phyloP scores from a whole-genome alignment of 2,888 invertebrate species.

The Limnephilus lunatus region DNA sequence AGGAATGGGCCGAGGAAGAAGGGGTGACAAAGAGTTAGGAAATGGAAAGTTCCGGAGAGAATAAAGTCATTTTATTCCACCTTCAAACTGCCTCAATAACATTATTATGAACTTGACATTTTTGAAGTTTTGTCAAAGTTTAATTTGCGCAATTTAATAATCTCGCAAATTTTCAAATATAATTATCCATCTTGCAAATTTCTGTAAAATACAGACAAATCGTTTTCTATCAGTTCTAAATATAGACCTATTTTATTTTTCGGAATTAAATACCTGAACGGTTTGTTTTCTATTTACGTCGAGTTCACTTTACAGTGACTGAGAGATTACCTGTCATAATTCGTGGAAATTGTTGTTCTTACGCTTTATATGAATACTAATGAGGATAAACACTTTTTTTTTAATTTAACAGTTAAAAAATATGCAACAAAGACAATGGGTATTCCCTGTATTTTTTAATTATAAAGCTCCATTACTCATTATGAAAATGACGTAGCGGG shows the following conservation, averaged over 20 bases:
- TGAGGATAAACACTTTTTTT: no score
- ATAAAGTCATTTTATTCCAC: not conserved
- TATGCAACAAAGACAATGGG: no score
- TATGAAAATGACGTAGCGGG: no score
- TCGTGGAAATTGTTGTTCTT: not conserved
- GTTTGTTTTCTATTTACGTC: not conserved
- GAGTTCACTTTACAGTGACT: not conserved
- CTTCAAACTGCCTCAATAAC: not conserved
- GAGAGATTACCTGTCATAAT: not conserved
- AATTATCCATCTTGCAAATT: not conserved
- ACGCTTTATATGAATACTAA: not conserved
- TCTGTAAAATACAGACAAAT: not conserved
- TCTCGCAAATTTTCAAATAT: not conserved
- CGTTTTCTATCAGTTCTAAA: not conserved
- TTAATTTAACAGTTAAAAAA: no score
- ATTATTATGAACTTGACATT: not conserved
- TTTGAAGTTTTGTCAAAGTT: not conserved
- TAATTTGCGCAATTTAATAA: not conserved
- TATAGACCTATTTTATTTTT: not conserved
- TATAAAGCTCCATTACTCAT: no score
- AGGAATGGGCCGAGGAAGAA: not conserved
- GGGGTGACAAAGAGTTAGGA: slow-evolving; percentile 14
- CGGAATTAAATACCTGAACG: not conserved
- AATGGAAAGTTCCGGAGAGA: slow-evolving; percentile 5
- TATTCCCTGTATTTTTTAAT: no score